These are phyloP conservation scores for Xestobium rufovillosum DNA, from an alignment of 2,888 invertebrate genomes.

Conservation along the genomic window DNA sequence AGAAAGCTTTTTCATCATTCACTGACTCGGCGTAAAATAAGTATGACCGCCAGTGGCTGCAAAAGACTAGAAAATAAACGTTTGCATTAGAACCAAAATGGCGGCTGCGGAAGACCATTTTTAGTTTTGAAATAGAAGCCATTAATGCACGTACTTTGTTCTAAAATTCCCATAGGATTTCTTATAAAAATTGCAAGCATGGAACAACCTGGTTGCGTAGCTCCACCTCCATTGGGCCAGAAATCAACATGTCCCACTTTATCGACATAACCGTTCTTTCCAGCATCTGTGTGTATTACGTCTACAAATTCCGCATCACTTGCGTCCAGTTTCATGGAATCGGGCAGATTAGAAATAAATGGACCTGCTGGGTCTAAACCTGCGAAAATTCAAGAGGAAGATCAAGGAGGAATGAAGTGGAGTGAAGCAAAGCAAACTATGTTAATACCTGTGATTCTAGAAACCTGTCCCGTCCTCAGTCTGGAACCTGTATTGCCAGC, in stretches of 20 bases:
- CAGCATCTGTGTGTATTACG: conserved; percentile 65
- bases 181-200: conserved; percentile 48
- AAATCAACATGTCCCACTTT: conserved; percentile 67
- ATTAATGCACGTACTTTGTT: conserved; percentile 32
- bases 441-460: conserved; percentile 25
- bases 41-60: conserved; percentile 1
- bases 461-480: conserved; percentile 23
- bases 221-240: conserved; percentile 63
- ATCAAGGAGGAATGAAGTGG: too few relatives aligned
- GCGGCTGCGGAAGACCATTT: too few relatives aligned
- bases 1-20: not conserved
- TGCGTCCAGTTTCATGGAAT: conserved; percentile 48
- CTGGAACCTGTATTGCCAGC: conserved; percentile 50
- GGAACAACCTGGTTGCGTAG: conserved; percentile 65
- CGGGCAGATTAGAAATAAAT: conserved; percentile 49
- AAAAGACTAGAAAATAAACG: conserved; percentile 1
- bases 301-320: conserved; percentile 57
- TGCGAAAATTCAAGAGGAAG: too few relatives aligned
- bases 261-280: conserved; percentile 59
- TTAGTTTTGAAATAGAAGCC: not conserved
- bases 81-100: too few relatives aligned
- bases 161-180: conserved; percentile 37
- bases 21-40: not conserved
- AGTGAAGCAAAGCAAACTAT: not conserved
- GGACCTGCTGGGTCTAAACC: conserved; percentile 58